Base-by-base conservation (phyloP, 2,113 vertebrate species). In the Ranitomeya variabilis region DNA sequence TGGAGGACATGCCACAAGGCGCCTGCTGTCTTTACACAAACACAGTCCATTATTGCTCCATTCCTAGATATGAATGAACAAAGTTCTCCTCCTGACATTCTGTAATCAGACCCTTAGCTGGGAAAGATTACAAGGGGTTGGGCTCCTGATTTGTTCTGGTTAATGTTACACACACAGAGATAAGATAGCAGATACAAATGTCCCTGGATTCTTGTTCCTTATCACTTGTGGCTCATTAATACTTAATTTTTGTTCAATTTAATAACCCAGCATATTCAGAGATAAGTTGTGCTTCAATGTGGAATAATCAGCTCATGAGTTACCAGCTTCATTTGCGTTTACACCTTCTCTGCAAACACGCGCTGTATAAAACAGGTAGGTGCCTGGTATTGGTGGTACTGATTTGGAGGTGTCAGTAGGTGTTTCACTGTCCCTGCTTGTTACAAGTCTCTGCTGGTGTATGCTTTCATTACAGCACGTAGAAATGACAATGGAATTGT, bases 171-270 rank as follows among this genome's bases (percentile, higher is more conserved):
- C 93, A 54, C 86, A 79, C 62, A 82, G 3, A 62, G 93, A 92
- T 94, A 93, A 94, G 92, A 93, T 94, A 91, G 0, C 55, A 90
- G 90, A 89, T 90, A 84, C 89, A 92, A 92, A 93, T 93, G 93
- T 93, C 91, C 92, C 92, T 90, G 92, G 91, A 89, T 93, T 92
- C 91, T 94, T 86, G 90, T 90, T 92, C 90, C 89, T 93, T 92
- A 94, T 92, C 94, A 91, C 90, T 94, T 93, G 93, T 92, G 80
- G 90, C 79, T 92, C 60, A 82, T 90, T 93, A 93, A 93, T 91
- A 92, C 89, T 92, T 92, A 91, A 88, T 88, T 90, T 74, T 88
- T 91, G 94, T 90, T 87, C 90, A 89, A 92, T 93, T 91, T 91
- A 94, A 89, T 92, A 92, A 91, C 88, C 89, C 91, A 51, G 86